phyloP scores from a whole-genome alignment of 2,113 vertebrate genomes.

The Odontophorus gujanensis region DNA sequence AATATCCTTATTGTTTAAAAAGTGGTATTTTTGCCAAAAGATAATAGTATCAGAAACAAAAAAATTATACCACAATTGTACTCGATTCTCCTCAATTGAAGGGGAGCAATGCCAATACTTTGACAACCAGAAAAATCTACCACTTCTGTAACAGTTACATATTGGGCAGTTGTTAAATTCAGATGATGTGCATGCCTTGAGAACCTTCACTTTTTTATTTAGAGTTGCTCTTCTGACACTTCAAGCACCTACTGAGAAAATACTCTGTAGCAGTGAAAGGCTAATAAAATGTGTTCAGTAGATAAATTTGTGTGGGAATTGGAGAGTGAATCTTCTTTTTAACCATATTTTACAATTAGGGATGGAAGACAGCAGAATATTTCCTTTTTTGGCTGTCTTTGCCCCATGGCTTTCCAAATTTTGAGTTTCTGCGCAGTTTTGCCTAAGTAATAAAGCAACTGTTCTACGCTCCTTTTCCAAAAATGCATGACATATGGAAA shows the following conservation, averaged over 20 bases:
- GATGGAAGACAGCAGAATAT: not conserved
- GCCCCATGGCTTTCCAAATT: not conserved
- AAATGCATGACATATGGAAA: not conserved
- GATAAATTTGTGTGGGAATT: not conserved
- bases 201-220: slow-evolving; percentile 5
- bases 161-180: not conserved
- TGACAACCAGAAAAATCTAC: not conserved
- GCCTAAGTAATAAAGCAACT: not conserved
- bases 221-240: slow-evolving; percentile 9
- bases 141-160: slow-evolving; percentile 31
- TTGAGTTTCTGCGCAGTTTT: not conserved
- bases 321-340: not conserved
- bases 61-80: slow-evolving; percentile 15
- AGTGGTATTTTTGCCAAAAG: slow-evolving; percentile 59
- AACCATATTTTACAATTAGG: slow-evolving; percentile 4
- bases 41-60: slow-evolving; percentile 46
- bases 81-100: not conserved
- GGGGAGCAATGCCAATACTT: not conserved
- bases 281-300: slow-evolving; percentile 42
- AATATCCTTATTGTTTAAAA: slow-evolving; percentile 80
- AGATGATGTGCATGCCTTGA: not conserved
- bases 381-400: not conserved
- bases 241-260: not conserved
- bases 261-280: slow-evolving; percentile 18
- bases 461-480: slow-evolving; percentile 14